Evolutionary conservation across 1,140 invertebrate species (phyloP), one percentile per base, ranked within the genome.

Genomic region (Papilio glaucus): DNA sequence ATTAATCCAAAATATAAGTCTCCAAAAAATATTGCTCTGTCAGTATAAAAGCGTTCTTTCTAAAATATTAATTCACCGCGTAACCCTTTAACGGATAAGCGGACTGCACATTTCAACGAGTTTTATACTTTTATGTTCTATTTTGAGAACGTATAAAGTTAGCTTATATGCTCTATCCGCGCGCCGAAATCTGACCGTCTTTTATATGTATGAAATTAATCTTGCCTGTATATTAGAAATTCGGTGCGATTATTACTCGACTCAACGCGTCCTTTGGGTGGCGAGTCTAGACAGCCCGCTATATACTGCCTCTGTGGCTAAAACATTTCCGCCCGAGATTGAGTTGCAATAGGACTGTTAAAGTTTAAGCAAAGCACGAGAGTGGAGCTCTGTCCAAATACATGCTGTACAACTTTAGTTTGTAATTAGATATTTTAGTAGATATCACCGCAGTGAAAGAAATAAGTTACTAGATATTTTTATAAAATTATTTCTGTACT

Each of bases 251-350:
- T 57, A 57, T 26, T 57, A 0, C 21, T 24, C 12, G 21, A 57
- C 18, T 57, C 49, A 21, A 57, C 49, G 49, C 18, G 49, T 57
- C 49, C 49, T 57, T 2, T 26, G 49, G 49, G 49, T 24, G 21
- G 6, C 21, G 49, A 21, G 21, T 57, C 49, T 57, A 26, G 49
- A 57, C 49, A 9, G 21, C 18, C 21, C 49, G 49, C 49, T 24
- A 10, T 24, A 45, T 45, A 57, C 24, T 57, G 49, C 49, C 49
- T 57, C 49, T 57, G 49, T 21, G 49, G 49, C 21, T 57, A 5
- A 18, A 57, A 57, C 49, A 57, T 57, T 57, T 57, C 49, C 49
- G 49, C 49, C 21, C 21, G 49, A 57, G 49, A 57, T 57, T 57
- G 49, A 57, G 49, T 24, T 57, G 49, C 49, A 26, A 57, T 57